These are phyloP conservation scores for Otolemur garnettii DNA, from an alignment of 2,113 vertebrate species.

Conservation along the genomic window DNA sequence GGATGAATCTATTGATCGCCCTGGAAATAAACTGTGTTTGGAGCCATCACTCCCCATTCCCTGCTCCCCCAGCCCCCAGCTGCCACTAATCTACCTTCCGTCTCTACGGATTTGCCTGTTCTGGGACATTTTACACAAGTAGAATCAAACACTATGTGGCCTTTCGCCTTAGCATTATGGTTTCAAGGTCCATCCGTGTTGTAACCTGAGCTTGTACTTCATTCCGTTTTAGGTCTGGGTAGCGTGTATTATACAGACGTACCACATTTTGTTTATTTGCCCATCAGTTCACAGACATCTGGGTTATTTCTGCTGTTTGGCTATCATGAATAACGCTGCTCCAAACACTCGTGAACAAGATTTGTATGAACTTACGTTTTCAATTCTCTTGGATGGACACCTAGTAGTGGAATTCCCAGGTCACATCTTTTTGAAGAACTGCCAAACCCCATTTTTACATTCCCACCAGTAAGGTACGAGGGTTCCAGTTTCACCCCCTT, in stretches of 20 bases:
- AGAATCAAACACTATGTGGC: background rate
- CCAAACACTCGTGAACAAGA: background rate
- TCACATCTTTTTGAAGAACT: background rate
- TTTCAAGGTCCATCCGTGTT: background rate
- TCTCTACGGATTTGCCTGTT: background rate
- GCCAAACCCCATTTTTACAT: background rate
- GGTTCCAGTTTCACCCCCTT: background rate
- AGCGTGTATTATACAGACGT: background rate
- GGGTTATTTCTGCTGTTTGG: background rate
- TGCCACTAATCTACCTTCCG: background rate
- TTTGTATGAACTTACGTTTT: conserved; percentile 42
- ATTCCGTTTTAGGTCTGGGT: background rate
- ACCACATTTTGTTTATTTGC: background rate
- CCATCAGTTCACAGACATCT: background rate
- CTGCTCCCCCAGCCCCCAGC: background rate
- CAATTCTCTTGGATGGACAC: background rate
- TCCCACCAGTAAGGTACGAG: background rate
- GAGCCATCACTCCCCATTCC: background rate
- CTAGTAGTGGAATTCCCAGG: background rate
- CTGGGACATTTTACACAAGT: background rate
- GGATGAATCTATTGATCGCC: background rate
- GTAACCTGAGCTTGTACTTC: background rate
- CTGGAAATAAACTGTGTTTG: background rate
- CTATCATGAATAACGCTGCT: background rate
- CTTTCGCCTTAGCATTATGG: too few relatives aligned